Evolutionary conservation across 2,797 vertebrate genomes (phyloP).

Genomic region (Molossus molossus): DNA sequence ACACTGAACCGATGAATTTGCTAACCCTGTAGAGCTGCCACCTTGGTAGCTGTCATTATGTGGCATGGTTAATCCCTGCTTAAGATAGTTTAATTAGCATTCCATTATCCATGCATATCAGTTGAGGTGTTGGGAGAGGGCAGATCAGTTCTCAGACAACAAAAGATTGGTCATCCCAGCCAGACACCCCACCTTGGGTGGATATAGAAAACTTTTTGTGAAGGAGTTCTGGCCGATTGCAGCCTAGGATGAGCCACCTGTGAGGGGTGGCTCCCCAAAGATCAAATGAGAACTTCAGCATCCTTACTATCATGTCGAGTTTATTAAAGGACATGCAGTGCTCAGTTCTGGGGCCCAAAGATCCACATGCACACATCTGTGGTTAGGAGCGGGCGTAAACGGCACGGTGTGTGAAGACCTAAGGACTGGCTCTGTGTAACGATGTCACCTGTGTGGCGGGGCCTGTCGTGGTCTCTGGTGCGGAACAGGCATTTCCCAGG

Average conservation of each 20-base stretch:
- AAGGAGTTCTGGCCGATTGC: not conserved
- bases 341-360: not conserved
- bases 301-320: not conserved
- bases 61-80: not conserved
- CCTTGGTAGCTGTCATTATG: not conserved
- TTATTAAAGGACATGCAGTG: not conserved
- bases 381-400: not conserved
- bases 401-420: not conserved
- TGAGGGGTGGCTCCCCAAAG: not conserved
- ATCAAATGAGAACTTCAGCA: constrained; percentile 13
- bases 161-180: not conserved
- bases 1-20: not conserved
- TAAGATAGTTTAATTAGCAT: not conserved
- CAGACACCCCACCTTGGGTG: not conserved
- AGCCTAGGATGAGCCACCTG: not conserved
- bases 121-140: not conserved
- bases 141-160: not conserved
- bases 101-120: too few relatives aligned
- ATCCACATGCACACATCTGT: not conserved
- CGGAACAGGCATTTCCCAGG: not conserved
- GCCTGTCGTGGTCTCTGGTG: not conserved
- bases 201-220: not conserved
- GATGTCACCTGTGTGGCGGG: too few relatives aligned
- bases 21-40: not conserved
- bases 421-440: not conserved